Evolutionary conservation across 2,888 invertebrate genomes (phyloP).

Genomic region (Archips xylosteana): DNA sequence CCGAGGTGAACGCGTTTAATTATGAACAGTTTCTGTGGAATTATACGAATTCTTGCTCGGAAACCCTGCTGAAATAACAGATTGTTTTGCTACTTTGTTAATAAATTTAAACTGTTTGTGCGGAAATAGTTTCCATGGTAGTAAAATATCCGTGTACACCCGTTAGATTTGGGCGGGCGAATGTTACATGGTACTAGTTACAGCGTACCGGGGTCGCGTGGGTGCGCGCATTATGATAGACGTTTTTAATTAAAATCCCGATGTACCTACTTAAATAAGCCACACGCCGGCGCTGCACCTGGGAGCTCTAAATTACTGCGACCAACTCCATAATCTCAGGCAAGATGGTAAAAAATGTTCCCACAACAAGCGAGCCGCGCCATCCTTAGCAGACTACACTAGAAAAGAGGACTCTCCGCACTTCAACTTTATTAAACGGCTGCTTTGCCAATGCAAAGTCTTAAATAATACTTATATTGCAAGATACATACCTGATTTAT

Average conservation of each 20-base stretch:
- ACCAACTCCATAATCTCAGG: conserved; percentile 49
- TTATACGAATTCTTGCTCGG: conserved; percentile 65
- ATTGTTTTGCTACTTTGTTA: conserved; percentile 52
- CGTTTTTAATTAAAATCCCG: conserved; percentile 78
- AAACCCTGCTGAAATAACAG: conserved; percentile 50
- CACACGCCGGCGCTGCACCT: conserved; percentile 71
- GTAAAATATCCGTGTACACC: conserved; percentile 18
- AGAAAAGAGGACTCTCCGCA: conserved; percentile 62
- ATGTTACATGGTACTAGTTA: background rate
- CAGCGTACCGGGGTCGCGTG: conserved; percentile 1
- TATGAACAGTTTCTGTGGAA: conserved; percentile 67
- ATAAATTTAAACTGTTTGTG: conserved; percentile 45
- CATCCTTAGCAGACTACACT: conserved; percentile 47
- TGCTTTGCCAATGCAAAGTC: conserved; percentile 75
- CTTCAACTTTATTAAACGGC: conserved; percentile 74
- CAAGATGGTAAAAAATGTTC: conserved; percentile 55
- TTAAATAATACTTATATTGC: conserved; percentile 71
- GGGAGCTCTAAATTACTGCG: conserved; percentile 70
- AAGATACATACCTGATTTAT: background rate
- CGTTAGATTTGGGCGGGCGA: background rate
- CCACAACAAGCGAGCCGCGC: conserved; percentile 49
- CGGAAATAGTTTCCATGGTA: conserved; percentile 20
- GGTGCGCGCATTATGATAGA: conserved; percentile 61
- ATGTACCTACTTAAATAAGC: conserved; percentile 68
- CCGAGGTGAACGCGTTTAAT: conserved; percentile 71